Conservation (phyloP, 2,113 vertebrate species). For the Colius striatus region DNA sequence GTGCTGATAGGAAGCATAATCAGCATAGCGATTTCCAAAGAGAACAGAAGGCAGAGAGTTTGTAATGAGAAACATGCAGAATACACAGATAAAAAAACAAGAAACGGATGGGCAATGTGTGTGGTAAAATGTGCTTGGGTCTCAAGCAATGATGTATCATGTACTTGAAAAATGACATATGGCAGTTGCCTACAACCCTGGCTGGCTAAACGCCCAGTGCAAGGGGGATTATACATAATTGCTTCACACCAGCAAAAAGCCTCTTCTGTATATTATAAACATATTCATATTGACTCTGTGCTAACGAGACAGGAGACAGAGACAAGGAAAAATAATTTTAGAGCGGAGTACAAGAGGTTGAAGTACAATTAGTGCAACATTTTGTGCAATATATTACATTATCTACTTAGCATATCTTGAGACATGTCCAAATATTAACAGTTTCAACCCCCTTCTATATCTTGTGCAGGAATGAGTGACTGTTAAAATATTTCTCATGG, state of each 20-base stretch:
- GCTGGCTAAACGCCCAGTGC: constrained; percentile 1
- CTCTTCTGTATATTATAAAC: constrained; percentile 39
- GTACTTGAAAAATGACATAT: constrained; percentile 54
- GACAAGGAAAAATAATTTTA: neutral
- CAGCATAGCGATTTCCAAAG: neutral
- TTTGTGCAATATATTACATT: neutral
- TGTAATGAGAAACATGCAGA: constrained; percentile 7
- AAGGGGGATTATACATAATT: constrained; percentile 33
- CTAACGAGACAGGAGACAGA: neutral
- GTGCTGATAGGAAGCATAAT: neutral
- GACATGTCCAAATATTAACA: neutral
- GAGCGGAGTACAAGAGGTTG: neutral
- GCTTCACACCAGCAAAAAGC: constrained; percentile 42
- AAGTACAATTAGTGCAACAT: neutral
- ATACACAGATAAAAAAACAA: constrained; percentile 41
- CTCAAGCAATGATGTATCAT: neutral
- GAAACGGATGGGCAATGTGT: neutral
- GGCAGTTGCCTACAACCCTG: constrained; percentile 56
- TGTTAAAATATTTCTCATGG: neutral
- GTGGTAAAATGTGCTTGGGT: constrained; percentile 18
- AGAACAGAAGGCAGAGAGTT: constrained; percentile 40
- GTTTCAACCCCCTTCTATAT: neutral
- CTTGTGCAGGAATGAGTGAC: neutral
- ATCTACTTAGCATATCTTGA: neutral
- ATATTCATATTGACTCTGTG: neutral